These are phyloP conservation scores for Lissonota sp. DNA, from an alignment of 2,888 invertebrate species.

Conservation along the genomic window DNA sequence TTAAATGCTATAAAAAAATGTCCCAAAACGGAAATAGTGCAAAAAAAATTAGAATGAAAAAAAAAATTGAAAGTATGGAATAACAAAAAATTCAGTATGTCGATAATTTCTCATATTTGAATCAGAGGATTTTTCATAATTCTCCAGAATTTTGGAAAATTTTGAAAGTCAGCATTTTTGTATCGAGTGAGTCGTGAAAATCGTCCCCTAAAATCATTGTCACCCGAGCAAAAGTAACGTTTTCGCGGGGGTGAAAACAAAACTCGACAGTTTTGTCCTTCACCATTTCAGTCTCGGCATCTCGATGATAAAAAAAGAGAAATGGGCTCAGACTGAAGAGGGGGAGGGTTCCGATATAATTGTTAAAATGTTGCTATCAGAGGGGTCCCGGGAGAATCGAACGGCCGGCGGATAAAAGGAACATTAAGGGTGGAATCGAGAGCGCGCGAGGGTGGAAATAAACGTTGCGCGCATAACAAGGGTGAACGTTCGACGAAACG, in stretches of 20 bases:
- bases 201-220: too few relatives aligned
- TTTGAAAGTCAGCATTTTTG: too few relatives aligned
- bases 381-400: conserved; percentile 1
- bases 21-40: too few relatives aligned
- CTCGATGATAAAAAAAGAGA: conserved; percentile 36
- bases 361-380: conserved; percentile 47
- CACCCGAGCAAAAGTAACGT: too few relatives aligned
- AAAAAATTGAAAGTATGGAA: too few relatives aligned
- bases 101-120: too few relatives aligned
- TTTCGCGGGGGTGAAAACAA: background rate
- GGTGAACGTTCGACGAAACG: conserved; percentile 35
- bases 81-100: too few relatives aligned
- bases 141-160: too few relatives aligned
- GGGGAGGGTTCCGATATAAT: conserved; percentile 37
- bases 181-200: too few relatives aligned
- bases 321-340: background rate
- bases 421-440: conserved; percentile 15
- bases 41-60: too few relatives aligned
- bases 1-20: too few relatives aligned
- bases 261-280: background rate
- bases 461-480: conserved; percentile 18
- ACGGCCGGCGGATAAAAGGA: conserved; percentile 23
- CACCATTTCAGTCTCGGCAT: conserved; percentile 16
- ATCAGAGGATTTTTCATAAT: too few relatives aligned
- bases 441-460: conserved; percentile 42